phyloP scores from a whole-genome alignment of 2,113 vertebrate species.

The Todiramphus saurophagus region DNA sequence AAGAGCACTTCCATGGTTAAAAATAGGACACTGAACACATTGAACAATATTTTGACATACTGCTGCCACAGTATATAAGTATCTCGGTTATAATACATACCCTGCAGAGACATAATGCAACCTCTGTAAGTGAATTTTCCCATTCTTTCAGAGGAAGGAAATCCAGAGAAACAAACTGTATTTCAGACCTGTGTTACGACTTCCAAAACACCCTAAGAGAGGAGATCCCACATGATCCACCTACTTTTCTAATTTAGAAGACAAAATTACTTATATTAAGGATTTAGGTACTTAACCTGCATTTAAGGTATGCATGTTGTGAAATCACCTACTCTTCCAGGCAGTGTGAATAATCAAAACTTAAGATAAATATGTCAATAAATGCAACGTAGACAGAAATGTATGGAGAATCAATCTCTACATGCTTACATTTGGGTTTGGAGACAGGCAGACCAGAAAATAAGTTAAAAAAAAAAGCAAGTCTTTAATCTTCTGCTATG shows the following conservation, averaged over 20 bases:
- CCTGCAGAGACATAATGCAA: neutral
- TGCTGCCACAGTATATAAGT: neutral
- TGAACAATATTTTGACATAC: neutral
- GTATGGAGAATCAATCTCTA: neutral
- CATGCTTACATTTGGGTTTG: neutral
- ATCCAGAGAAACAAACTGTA: neutral
- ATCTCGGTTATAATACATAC: neutral
- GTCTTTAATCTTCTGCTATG: neutral
- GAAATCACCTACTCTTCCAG: neutral
- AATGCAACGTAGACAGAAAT: neutral
- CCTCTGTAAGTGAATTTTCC: neutral
- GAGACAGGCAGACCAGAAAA: neutral
- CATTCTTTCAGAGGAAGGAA: neutral
- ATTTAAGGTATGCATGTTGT: neutral
- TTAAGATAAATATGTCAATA: neutral
- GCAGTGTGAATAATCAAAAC: neutral
- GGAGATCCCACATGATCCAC: neutral
- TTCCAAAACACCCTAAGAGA: neutral
- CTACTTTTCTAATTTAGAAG: neutral
- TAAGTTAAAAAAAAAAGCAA: neutral
- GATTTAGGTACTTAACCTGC: neutral
- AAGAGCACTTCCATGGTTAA: neutral
- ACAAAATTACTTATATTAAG: neutral
- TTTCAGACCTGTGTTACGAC: neutral
- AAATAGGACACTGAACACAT: neutral